phyloP scores from a whole-genome alignment of 2,888 invertebrate genomes.

The Athrips mouffetella region DNA sequence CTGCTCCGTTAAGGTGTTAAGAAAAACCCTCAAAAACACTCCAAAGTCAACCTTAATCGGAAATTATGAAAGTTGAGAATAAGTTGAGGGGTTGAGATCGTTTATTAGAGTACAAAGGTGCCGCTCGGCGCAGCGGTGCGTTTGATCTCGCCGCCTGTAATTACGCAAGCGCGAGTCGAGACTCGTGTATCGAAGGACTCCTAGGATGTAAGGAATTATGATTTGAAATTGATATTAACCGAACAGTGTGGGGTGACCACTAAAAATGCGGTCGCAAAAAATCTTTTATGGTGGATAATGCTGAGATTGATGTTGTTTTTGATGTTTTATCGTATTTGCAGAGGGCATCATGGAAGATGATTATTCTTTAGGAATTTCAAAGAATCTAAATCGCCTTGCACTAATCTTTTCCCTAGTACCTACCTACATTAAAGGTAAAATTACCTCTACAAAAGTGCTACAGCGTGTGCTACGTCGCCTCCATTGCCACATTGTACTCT shows the following conservation, averaged over 20 bases:
- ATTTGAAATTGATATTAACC: conserved; percentile 19
- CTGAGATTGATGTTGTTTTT: neutral
- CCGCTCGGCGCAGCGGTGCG: conserved; percentile 63
- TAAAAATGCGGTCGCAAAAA: conserved; percentile 10
- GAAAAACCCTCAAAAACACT: conserved; percentile 36
- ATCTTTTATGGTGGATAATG: conserved; percentile 4
- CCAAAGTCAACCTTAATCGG: conserved; percentile 24
- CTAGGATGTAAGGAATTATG: conserved; percentile 39
- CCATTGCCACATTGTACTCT: too few species aligned
- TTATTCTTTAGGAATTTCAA: neutral
- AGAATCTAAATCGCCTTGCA: neutral
- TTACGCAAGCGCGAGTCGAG: conserved; percentile 53
- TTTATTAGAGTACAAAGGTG: conserved; percentile 74
- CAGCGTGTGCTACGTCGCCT: too few species aligned
- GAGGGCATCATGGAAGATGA: neutral
- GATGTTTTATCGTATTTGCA: neutral
- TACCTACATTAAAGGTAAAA: neutral
- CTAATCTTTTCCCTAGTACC: neutral
- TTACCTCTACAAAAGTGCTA: too few species aligned
- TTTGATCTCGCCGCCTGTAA: conserved; percentile 69
- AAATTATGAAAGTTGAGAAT: conserved; percentile 24
- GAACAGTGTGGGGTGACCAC: conserved; percentile 7
- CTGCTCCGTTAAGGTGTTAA: conserved; percentile 73
- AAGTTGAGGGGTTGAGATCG: conserved; percentile 34
- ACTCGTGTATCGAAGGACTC: conserved; percentile 44